Evolutionary conservation across 2,888 invertebrate species (phyloP), one percentile per base, ranked within the genome.

Genomic region (Capitulum mitella): DNA sequence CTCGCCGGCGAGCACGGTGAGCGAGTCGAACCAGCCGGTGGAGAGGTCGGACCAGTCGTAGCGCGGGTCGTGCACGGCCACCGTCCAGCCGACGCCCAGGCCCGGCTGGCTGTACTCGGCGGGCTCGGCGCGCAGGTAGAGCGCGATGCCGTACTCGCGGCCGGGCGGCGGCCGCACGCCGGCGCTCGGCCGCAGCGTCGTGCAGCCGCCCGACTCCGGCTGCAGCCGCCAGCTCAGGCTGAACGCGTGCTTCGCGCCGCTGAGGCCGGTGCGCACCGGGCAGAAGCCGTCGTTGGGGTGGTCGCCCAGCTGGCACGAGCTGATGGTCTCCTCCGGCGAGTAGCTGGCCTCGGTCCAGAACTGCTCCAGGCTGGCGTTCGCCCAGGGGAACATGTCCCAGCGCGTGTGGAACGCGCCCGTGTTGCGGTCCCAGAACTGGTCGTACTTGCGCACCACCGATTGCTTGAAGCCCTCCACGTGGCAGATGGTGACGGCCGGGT

Each of bases 381-480:
- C 26, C 70, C 70, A 70, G 19, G 70, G 70, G 37, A 70, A 70
- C 2, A 14, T 5, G 10, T 34, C 1, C 70, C 70, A 70, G 70
- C 70, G 70, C 70, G 70, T 37, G 26, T 40, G 37, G 40, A 70
- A 70, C 22, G 37, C 10, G 70, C 26, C 10, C 37, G 70, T 22
- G 70, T 70, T 40, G 70, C 70, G 70, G 37, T 40, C 26, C 70
- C 70, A 70, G 19, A 8, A 3, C 70, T 70, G 70, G 40, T 40
- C 10, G 40, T 70, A 70, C 10, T 12, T 8, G 70, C 40, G 5
- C 70, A 40, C 40, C 70, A 70, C 70, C 26, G 70, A 70, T 26
- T 26, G 40, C 70, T 70, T 70, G 70, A 70, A 70, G 70, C 70
- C 70, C 70, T 70, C 70, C 70, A 70, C 40, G 70, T 70, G 70